A percentile compares a stretch with the other conserved stretches of the same genome.
phyloP scores from a whole-genome alignment of 2,113 vertebrate genomes.

The Cercopithecus mona region DNA sequence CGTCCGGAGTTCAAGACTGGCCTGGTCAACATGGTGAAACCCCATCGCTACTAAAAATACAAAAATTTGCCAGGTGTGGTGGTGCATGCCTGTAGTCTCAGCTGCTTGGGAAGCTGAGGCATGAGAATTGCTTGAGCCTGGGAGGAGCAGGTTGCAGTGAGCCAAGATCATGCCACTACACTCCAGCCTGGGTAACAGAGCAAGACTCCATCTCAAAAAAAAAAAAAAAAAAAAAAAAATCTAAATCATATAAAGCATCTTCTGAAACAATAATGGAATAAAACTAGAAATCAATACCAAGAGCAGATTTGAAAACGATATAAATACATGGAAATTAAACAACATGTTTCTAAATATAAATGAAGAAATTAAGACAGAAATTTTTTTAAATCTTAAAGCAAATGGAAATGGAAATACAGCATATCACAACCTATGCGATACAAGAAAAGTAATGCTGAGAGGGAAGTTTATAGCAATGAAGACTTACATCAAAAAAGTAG shows the following conservation, averaged over 20 bases:
- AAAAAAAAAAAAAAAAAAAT: not conserved
- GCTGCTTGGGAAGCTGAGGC: too few relatives aligned
- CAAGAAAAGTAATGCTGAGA: not conserved
- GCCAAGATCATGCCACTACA: too few relatives aligned
- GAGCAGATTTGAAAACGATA: not conserved
- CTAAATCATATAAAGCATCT: not conserved
- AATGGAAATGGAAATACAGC: not conserved
- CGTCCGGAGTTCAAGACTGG: too few relatives aligned
- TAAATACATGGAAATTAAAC: not conserved
- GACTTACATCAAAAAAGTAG: not conserved
- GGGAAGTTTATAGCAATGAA: not conserved
- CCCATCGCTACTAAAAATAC: too few relatives aligned
- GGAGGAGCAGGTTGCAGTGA: too few relatives aligned
- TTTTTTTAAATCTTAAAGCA: not conserved
- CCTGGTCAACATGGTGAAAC: too few relatives aligned
- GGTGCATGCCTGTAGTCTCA: too few relatives aligned
- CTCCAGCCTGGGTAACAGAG: too few relatives aligned
- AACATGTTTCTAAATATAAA: not conserved
- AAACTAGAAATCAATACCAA: not conserved
- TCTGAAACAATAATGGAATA: not conserved
- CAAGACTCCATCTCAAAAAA: not conserved
- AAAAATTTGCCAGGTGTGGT: too few relatives aligned
- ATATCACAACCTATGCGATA: not conserved
- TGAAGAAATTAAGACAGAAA: not conserved
- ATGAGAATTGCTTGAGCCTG: too few relatives aligned